Evolutionary conservation across 2,888 invertebrate species (phyloP), one percentile per base, ranked within the genome.

Genomic region (Julus scanicus): DNA sequence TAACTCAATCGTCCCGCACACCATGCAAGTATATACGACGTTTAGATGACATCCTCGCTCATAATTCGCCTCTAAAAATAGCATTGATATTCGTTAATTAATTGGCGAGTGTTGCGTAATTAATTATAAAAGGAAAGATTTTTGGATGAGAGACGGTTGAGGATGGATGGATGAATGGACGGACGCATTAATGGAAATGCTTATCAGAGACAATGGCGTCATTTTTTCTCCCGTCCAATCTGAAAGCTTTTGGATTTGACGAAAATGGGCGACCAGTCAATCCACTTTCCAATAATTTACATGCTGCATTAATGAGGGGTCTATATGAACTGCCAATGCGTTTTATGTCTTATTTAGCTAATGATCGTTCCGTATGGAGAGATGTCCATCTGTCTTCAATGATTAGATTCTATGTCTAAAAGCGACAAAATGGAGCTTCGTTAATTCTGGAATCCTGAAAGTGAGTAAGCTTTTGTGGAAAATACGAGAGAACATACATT

Each of bases 61-160:
- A 57, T 57, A 57, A 57, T 57, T 57, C 57, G 57, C 57, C 57
- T 57, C 63, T 20, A 71, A 71, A 71, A 20, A 71, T 71, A 17
- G 4, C 63, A n/a, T 57, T 17, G 20, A 71, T 71, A 71, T 71
- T 71, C 63, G 63, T 71, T 71, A 71, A 71, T 71, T 71, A 71
- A 71, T 71, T 71, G 63, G 63, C 63, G 63, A 71, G 11, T 20
- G 63, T 11, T 29, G 63, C 63, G n/a, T 71, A 71, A 71, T 71
- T 71, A 71, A 71, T 71, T 71, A 71, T 71, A 20, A 71, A 29
- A 20, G 63, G 63, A n/a, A 20, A 71, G 63, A 71, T 71, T 71
- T 71, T 71, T 29, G 8, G 20, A 53, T 3, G 53, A 53, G 53
- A 13, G 13, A 17, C 53, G n/a, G 57, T 44, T 44, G 44, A 44